Conservation (phyloP, 2,797 vertebrate genomes). For the Periophthalmus magnuspinnatus region DNA sequence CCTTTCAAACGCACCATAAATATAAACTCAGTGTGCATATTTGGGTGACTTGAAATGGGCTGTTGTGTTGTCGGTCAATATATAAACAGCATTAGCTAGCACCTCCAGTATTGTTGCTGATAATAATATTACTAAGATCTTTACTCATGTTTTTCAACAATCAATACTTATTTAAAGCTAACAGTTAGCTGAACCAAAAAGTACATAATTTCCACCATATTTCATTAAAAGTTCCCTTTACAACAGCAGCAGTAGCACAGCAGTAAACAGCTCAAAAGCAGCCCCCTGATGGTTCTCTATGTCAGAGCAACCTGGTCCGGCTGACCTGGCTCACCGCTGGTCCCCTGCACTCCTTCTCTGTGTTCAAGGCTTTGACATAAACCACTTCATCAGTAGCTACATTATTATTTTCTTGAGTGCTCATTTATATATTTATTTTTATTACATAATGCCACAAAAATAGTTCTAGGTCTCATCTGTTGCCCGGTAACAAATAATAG, state of each 20-base stretch:
- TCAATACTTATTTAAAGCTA: no score
- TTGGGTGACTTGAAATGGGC: no score
- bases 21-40: neutral
- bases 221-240: neutral
- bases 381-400: neutral
- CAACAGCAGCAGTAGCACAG: neutral
- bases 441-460: neutral
- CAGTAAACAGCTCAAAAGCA: neutral
- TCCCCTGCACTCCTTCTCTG: neutral
- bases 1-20: no score
- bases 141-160: no score
- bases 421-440: neutral
- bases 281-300: neutral
- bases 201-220: neutral
- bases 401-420: neutral
- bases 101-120: no score
- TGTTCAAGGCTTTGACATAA: neutral
- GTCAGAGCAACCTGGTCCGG: slow-evolving; percentile 7
- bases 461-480: no score
- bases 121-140: no score
- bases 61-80: no score
- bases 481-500: no score
- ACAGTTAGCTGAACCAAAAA: neutral
- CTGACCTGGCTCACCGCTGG: slow-evolving; percentile 11
- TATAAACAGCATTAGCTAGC: no score